Base-by-base conservation (phyloP, 2,113 vertebrate genomes). In the Lycaon pictus region DNA sequence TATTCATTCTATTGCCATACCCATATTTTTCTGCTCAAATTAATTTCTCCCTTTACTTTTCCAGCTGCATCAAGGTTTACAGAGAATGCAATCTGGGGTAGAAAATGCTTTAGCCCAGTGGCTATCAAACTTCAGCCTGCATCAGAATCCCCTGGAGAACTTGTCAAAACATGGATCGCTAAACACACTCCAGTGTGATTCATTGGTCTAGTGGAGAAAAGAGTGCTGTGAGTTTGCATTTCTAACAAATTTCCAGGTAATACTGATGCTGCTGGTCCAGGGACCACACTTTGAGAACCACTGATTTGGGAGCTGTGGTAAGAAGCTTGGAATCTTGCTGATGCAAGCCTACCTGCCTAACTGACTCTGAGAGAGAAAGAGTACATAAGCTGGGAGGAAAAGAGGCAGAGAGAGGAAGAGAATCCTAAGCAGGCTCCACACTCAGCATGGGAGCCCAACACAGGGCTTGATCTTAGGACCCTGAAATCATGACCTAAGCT, bases 161-260 rank as follows among this genome's bases (percentile, higher is more conserved):
- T 95, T 95, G n/a, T 88, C 97, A 96, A 97, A 97, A 82, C 35
- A 91, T 80, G 93, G 27, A 89, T 53, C 23, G 67, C 88, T 95
- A 67, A 92, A 43, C 23, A 74, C 62, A 96, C 29, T 51, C 55
- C 17, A 96, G 25, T 77, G 84, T 94, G 90, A 93, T 93, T 90
- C 84, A 48, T 43, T 86, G 65, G 32, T 91, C 37, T 74, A 82
- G 11, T 58, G 27, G 72, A 67, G 37, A 76, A 60, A 5, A 56
- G 58, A 48, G 20, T 37, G 4, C 67, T 93, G n/a, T 74, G 37
- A 67, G 32, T 97, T 88, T 83, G 67, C 67, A 74, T 87, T 74
- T 89, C 35, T 95, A 85, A 93, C 56, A 91, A 76, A 89, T 88
- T 89, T 55, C 71, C 32, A 65, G 53, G 88, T 89, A n/a, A 86